phyloP scores from a whole-genome alignment of 2,797 vertebrate species.

The Coccyzus lansbergi region DNA sequence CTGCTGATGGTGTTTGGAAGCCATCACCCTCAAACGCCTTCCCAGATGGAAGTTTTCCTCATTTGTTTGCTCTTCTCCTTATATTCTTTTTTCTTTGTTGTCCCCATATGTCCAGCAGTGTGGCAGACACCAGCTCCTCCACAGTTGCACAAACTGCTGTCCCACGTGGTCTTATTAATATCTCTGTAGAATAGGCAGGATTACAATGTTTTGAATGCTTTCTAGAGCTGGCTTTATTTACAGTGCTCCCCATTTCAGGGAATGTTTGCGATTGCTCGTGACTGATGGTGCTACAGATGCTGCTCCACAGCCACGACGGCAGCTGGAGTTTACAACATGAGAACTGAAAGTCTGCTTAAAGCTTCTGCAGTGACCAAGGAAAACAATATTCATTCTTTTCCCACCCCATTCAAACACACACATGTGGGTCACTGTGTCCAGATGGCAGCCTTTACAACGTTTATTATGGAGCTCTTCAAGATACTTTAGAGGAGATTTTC shows the following conservation, averaged over 20 bases:
- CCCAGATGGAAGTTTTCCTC: not conserved
- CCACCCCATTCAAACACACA: not conserved
- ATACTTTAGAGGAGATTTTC: not conserved
- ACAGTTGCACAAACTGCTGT: not conserved
- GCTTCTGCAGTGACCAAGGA: not conserved
- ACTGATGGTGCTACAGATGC: slow-evolving; percentile 5
- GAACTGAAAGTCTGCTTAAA: slow-evolving; percentile 1
- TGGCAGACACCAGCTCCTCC: not conserved
- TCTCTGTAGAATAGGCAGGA: not conserved
- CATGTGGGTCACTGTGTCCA: not conserved
- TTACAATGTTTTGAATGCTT: not conserved
- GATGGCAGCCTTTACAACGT: not conserved
- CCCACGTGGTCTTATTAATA: not conserved
- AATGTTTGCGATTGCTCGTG: not conserved
- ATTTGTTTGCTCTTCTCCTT: not conserved
- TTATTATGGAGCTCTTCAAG: not conserved
- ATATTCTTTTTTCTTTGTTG: not conserved
- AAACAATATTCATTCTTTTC: not conserved
- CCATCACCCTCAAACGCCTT: not conserved
- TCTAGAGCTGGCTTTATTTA: slow-evolving; percentile 11
- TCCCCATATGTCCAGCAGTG: not conserved
- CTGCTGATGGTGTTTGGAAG: not conserved
- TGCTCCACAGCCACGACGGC: not conserved
- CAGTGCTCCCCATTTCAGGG: not conserved
- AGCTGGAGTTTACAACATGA: not conserved